A percentile compares a stretch with the other conserved stretches of the same genome.
Evolutionary conservation across 2,797 vertebrate genomes (phyloP).

Genomic region (Urophycis tenuis): DNA sequence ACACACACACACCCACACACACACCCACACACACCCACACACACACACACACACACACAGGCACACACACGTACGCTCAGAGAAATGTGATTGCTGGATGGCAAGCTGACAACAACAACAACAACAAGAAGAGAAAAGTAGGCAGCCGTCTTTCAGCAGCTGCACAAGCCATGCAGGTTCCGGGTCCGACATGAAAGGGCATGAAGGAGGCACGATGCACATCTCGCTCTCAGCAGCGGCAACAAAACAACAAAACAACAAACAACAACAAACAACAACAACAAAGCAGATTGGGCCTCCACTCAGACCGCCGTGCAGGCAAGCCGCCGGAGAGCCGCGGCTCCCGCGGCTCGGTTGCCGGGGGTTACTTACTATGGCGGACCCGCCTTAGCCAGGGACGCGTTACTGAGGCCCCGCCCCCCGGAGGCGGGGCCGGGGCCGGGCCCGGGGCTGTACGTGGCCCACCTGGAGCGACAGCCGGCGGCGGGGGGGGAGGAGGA

Average conservation of each 20-base stretch:
- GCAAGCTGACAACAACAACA: slow-evolving; percentile 24
- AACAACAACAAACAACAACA: too few species aligned
- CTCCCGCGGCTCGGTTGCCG: slow-evolving; percentile 46
- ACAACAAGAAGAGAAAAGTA: slow-evolving; percentile 23
- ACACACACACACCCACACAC: slow-evolving; percentile 23
- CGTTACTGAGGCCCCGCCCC: slow-evolving; percentile 70
- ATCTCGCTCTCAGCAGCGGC: slow-evolving; percentile 44
- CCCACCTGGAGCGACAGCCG: slow-evolving; percentile 58
- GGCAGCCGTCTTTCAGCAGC: slow-evolving; percentile 34
- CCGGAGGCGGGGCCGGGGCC: slow-evolving; percentile 63
- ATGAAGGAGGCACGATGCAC: slow-evolving; percentile 45
- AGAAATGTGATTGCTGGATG: slow-evolving; percentile 55
- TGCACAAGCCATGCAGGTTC: slow-evolving; percentile 65
- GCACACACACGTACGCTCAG: slow-evolving; percentile 26
- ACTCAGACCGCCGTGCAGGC: slow-evolving; percentile 38
- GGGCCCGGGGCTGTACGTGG: slow-evolving; percentile 60
- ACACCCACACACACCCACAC: not conserved
- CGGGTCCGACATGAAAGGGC: slow-evolving; percentile 36
- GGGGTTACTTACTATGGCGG: slow-evolving; percentile 73
- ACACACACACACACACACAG: not conserved
- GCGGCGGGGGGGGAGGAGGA: slow-evolving; percentile 40
- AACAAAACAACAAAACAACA: too few species aligned
- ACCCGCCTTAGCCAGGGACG: slow-evolving; percentile 67
- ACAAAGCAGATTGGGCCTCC: slow-evolving; percentile 39
- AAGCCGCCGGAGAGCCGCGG: slow-evolving; percentile 29